Evolutionary conservation across 2,888 invertebrate genomes (phyloP).

Genomic region (Norana najaformis): DNA sequence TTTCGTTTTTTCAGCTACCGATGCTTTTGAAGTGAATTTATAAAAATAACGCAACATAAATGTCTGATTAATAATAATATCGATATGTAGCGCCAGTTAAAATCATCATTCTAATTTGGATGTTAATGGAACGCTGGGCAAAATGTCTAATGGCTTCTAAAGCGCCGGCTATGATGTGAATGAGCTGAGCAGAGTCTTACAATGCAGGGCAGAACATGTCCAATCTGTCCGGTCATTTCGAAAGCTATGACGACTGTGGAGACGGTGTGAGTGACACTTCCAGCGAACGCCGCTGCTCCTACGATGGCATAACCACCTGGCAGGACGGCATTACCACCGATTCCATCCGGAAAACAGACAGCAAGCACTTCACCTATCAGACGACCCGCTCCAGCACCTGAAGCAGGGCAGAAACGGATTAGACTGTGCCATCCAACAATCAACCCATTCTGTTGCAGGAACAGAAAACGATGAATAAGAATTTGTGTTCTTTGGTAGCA

Average conservation of each 20-base stretch:
- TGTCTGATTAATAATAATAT: neutral
- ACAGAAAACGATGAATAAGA: neutral
- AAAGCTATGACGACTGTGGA: slow-evolving; percentile 96
- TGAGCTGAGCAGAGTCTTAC: slow-evolving; percentile 44
- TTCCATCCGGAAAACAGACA: slow-evolving; percentile 86
- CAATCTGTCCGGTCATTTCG: slow-evolving; percentile 98
- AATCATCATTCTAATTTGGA: neutral
- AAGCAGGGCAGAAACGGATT: neutral
- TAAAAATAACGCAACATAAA: too few relatives aligned
- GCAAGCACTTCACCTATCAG: slow-evolving; percentile 92
- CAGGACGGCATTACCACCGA: slow-evolving; percentile 86
- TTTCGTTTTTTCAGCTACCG: too few relatives aligned
- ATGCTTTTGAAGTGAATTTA: too few relatives aligned
- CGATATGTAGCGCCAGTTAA: neutral
- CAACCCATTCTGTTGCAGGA: neutral
- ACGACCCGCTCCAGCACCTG: slow-evolving; percentile 83
- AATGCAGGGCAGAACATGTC: slow-evolving; percentile 79
- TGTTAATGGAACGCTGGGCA: neutral
- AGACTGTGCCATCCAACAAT: neutral
- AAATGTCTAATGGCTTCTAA: neutral
- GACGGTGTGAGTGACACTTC: slow-evolving; percentile 95
- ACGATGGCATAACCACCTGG: slow-evolving; percentile 86
- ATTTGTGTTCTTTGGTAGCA: neutral
- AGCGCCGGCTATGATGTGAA: neutral
- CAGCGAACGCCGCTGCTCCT: slow-evolving; percentile 78